A percentile compares a stretch with the other conserved stretches of the same genome.
Evolutionary conservation across 2,113 vertebrate genomes (phyloP).

Genomic region (Perca flavescens): DNA sequence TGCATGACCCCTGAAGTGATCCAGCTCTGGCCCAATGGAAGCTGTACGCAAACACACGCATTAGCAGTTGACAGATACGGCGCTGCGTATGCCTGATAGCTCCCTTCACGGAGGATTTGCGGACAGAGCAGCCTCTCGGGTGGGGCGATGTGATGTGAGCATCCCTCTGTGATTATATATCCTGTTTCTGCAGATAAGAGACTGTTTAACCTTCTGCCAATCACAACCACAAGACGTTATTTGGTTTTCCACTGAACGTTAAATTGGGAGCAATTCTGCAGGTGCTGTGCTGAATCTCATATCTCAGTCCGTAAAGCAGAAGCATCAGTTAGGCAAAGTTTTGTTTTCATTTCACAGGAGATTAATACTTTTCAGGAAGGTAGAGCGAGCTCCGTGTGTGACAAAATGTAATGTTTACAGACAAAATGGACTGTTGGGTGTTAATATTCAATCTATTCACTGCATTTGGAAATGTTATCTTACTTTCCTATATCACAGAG

Average conservation of each 20-base stretch:
- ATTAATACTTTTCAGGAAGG: constrained; percentile 59
- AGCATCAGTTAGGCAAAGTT: constrained; percentile 53
- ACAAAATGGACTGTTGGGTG: constrained; percentile 15
- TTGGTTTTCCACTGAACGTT: constrained; percentile 59
- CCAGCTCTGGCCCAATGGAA: constrained; percentile 15
- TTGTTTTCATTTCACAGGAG: constrained; percentile 68
- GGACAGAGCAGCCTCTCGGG: constrained; percentile 38
- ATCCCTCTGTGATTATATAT: constrained; percentile 55
- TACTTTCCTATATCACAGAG: background rate
- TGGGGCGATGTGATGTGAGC: constrained; percentile 33
- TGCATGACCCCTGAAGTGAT: constrained; percentile 37
- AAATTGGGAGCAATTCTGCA: constrained; percentile 62
- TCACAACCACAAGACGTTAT: constrained; percentile 54
- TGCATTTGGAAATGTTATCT: constrained; percentile 9
- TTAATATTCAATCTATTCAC: constrained; percentile 40
- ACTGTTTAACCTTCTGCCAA: constrained; percentile 76
- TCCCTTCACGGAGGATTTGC: constrained; percentile 35
- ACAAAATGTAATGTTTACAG: constrained; percentile 39
- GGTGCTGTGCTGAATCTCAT: constrained; percentile 46
- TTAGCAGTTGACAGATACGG: constrained; percentile 49
- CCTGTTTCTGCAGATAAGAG: constrained; percentile 69
- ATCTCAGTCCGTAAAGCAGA: constrained; percentile 63
- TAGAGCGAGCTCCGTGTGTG: constrained; percentile 24
- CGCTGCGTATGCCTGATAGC: constrained; percentile 50
- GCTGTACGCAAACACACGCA: constrained; percentile 6